A percentile compares a stretch with the other conserved stretches of the same genome.
phyloP scores from a whole-genome alignment of 2,797 vertebrate genomes.

The Tragopan temminckii region DNA sequence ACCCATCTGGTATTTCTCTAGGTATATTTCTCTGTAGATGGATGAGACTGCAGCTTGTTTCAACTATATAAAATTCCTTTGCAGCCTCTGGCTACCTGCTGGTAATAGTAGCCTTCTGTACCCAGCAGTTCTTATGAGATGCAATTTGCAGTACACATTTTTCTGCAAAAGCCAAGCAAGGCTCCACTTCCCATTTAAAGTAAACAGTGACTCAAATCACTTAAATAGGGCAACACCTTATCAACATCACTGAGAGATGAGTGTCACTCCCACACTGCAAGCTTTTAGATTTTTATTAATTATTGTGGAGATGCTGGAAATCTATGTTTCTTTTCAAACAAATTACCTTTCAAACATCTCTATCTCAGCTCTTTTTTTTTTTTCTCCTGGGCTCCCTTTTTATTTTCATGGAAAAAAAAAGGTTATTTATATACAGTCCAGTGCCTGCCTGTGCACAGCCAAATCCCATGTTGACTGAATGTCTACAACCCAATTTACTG shows the following conservation, averaged over 20 bases:
- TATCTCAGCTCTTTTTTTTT: background rate
- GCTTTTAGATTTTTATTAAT: background rate
- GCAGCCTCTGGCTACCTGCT: background rate
- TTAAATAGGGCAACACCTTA: background rate
- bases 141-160: background rate
- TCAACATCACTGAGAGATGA: background rate
- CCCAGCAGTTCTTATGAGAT: background rate
- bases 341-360: constrained; percentile 15
- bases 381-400: background rate
- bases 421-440: background rate
- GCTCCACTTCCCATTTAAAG: background rate
- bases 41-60: background rate
- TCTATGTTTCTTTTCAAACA: background rate
- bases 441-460: background rate
- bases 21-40: background rate
- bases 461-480: background rate
- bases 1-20: background rate
- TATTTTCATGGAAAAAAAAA: background rate
- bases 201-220: background rate
- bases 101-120: background rate
- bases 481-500: constrained; percentile 23
- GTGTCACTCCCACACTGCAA: background rate
- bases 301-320: background rate
- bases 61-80: background rate
- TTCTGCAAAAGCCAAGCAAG: background rate